Base-by-base conservation (phyloP, 1,140 invertebrate genomes). In the Monochamus saltuarius region DNA sequence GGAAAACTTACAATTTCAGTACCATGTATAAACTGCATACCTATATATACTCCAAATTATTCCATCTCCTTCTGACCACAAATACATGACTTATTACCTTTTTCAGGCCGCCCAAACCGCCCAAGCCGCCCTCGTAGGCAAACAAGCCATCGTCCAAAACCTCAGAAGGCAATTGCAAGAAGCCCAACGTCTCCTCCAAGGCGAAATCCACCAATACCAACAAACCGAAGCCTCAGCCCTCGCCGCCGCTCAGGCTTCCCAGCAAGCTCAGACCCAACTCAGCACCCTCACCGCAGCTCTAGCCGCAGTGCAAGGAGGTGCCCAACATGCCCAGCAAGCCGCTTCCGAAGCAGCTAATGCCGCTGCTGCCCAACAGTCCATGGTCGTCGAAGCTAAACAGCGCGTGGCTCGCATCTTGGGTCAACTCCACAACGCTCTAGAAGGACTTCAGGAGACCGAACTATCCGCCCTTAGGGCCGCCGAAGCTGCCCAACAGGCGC, bases 61-160 rank as follows among this genome's bases (percentile, higher is more conserved):
- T n/a, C n/a, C n/a, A n/a, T n/a, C n/a, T n/a, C n/a, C n/a, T n/a
- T n/a, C n/a, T n/a, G n/a, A n/a, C n/a, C n/a, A n/a, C n/a, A n/a
- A n/a, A n/a, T n/a, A n/a, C n/a, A n/a, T n/a, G n/a, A n/a, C n/a
- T n/a, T 2, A 42, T 42, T 13, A 3, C 7, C 4, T 17, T 38
- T 49, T 56, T 47, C 35, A 68, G 64, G 63, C 66, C 22, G 66
- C 66, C 16, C 59, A 60, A 52, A 68, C 66, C 14, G 66, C 66
- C 13, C 66, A 68, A 58, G 66, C 66, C n/a, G 66, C 66, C 43
- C 39, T 65, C 17, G 66, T 68, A 14, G 66, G 66, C 35, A 68
- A 68, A 58, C 66, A 68, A 42, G 63, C 64, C 42, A 62, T 68
- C 49, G 66, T 68, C 19, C 58, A 63, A 39, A 55, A 43, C 42